Conservation (phyloP, 2,888 invertebrate species). For the Crepidodera aurea region DNA sequence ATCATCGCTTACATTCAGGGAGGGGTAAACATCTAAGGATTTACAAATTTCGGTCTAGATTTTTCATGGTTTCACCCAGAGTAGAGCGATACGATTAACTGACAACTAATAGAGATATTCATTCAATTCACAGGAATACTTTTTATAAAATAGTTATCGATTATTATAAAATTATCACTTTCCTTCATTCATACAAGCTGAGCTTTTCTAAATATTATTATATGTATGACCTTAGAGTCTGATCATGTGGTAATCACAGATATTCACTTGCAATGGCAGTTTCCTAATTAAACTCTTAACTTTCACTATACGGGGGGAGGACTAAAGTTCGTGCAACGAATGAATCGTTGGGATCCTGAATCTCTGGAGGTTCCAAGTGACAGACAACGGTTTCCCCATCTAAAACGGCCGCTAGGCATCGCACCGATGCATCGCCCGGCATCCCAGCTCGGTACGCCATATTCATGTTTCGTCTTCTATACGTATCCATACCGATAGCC, state of each 20-base stretch:
- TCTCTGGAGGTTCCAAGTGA: conserved; percentile 78
- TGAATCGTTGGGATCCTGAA: conserved; percentile 59
- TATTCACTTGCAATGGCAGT: conserved; percentile 63
- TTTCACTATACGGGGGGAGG: conserved; percentile 70
- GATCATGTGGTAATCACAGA: conserved; percentile 63
- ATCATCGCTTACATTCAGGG: conserved; percentile 25
- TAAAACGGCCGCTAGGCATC: conserved; percentile 78
- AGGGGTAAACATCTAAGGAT: conserved; percentile 31
- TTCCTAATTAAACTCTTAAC: conserved; percentile 59
- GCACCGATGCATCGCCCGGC: conserved; percentile 67
- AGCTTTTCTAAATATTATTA: conserved; percentile 54
- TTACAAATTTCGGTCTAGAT: background rate
- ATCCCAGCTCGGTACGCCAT: conserved; percentile 57
- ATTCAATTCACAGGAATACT: conserved; percentile 54
- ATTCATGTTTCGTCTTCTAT: conserved; percentile 56
- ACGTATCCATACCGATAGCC: conserved; percentile 60
- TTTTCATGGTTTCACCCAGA: background rate
- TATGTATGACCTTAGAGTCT: conserved; percentile 56
- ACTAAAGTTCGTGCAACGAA: conserved; percentile 66
- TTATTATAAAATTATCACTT: conserved; percentile 62
- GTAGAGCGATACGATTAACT: conserved; percentile 57
- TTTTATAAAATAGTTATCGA: conserved; percentile 59
- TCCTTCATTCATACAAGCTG: conserved; percentile 60
- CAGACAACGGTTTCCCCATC: conserved; percentile 89
- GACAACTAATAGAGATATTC: conserved; percentile 56